These are phyloP conservation scores for Bombus superbus DNA, from an alignment of 1,140 invertebrate genomes.

Conservation along the genomic window DNA sequence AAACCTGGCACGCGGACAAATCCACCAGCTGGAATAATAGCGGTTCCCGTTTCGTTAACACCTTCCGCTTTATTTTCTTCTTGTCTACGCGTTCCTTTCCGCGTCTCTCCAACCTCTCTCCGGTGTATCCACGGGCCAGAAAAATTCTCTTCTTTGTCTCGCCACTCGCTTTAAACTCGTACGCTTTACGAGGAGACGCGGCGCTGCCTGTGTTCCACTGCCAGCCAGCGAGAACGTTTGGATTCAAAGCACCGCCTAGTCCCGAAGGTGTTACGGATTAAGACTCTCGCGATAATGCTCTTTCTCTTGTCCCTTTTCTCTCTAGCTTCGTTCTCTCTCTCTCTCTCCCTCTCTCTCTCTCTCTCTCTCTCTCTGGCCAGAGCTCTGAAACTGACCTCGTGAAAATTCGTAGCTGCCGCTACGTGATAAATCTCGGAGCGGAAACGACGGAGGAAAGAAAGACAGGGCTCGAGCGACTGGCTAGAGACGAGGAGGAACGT, in stretches of 20 bases:
- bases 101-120: neutral
- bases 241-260: constrained; percentile 18
- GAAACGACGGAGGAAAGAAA: constrained; percentile 40
- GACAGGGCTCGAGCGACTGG: neutral
- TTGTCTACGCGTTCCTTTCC: constrained; percentile 11
- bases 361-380: neutral
- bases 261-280: constrained; percentile 49
- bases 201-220: neutral
- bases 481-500: neutral
- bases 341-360: neutral
- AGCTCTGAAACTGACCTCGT: neutral
- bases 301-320: neutral
- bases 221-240: constrained; percentile 45
- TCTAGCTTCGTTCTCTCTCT: neutral
- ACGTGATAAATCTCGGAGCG: constrained; percentile 56
- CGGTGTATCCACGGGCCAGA: neutral
- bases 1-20: constrained; percentile 31
- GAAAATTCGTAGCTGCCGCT: constrained; percentile 44
- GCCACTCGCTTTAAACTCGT: constrained; percentile 50
- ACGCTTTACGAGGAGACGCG: constrained; percentile 29
- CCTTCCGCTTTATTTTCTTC: constrained; percentile 48
- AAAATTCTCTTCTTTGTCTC: constrained; percentile 52
- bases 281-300: constrained; percentile 47
- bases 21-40: constrained; percentile 23
- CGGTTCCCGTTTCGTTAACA: constrained; percentile 54